Base-by-base conservation (phyloP, 2,797 vertebrate genomes). In the Ateles fusciceps region DNA sequence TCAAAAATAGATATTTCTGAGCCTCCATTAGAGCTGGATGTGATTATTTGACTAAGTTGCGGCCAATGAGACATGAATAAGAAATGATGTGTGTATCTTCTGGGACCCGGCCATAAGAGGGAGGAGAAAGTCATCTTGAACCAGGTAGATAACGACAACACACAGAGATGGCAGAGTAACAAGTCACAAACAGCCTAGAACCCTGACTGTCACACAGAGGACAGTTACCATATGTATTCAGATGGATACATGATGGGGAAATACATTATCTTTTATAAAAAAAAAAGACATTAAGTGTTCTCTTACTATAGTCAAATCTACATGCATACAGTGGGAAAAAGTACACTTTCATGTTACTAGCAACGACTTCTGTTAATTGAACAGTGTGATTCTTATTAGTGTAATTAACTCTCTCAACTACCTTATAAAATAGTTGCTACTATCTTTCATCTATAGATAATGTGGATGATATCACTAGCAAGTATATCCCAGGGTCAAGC, bases 361-460 rank as follows among this genome's bases (percentile, higher is more conserved):
- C 24, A 44, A 44, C 15, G 36, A 15, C 8, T 5, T 86, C 78
- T 68, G 39, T 4, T 33, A 26, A 26, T 4, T 39, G 33, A 71
- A 33, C 33, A 33, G 4, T 48, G 7, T 0, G 5, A 4, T 39
- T 36, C 71, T 64, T 21, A 50, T 22, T 5, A 28, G n/a, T 36
- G 72, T 8, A 44, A 36, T 13, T 42, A 36, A 68, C 7, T 15
- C 2, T 26, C 17, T 36, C 19, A 14, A 21, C 1, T 14, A 0
- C 8, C 24, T 6, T 52, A 1, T 14, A 4, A 4, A 8, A 22
- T 33, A 81, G 68, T 30, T 11, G 5, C 11, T 7, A 0, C 22
- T 7, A 4, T 50, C 15, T 28, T 42, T 33, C 28, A n/a, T 26
- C 26, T 21, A 36, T 4, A 42, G 26, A 24, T 2, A 12, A 10